Base-by-base conservation (phyloP, 2,888 invertebrate species). In the Octodonta nipae region DNA sequence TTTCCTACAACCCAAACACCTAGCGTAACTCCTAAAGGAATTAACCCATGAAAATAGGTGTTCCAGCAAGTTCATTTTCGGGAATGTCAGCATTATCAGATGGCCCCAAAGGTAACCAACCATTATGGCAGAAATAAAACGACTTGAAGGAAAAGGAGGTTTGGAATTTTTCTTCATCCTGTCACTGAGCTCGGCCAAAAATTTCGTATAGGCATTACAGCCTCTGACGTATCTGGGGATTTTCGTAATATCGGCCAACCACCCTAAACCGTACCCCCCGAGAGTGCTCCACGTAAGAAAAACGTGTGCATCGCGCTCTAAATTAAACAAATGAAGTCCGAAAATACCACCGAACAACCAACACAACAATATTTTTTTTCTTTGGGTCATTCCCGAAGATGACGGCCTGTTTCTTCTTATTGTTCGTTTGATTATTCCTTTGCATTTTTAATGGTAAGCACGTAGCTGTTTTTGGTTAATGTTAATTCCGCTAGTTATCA, bases 1-100 rank as follows among this genome's bases (percentile, higher is more conserved):
- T 92, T 93, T 14, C 91, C 91, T 5, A 91, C 85, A 0, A 78
- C 68, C 79, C 88, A 85, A 0, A 89, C 83, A 46, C 91, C 93
- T 88, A 56, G 12, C n/a, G n/a, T n/a, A n/a, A n/a, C n/a, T n/a
- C n/a, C n/a, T n/a, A n/a, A n/a, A n/a, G n/a, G n/a, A n/a, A n/a
- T n/a, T n/a, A n/a, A n/a, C n/a, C n/a, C n/a, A n/a, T n/a, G n/a
- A n/a, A n/a, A n/a, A n/a, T n/a, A n/a, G n/a, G n/a, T n/a, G n/a
- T n/a, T n/a, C n/a, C n/a, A n/a, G n/a, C n/a, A n/a, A n/a, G n/a
- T n/a, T n/a, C n/a, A n/a, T n/a, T n/a, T n/a, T n/a, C n/a, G n/a
- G n/a, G n/a, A n/a, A n/a, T n/a, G n/a, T n/a, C n/a, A n/a, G n/a
- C n/a, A n/a, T n/a, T n/a, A n/a, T n/a, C n/a, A n/a, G n/a, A n/a